Conservation (phyloP, 2,888 invertebrate genomes). For the Odontomyia ornata region DNA sequence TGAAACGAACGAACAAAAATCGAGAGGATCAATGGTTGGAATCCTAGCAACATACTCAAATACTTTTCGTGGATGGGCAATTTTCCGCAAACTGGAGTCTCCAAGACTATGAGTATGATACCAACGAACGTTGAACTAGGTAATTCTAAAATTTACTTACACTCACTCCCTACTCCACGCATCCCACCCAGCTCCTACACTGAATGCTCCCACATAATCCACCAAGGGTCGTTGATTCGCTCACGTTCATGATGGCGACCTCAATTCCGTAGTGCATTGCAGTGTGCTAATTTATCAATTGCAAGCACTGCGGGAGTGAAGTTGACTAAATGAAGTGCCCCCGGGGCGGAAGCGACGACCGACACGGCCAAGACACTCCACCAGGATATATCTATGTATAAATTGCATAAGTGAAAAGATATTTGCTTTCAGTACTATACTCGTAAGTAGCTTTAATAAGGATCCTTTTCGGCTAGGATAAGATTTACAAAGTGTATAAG, state of each 20-base stretch:
- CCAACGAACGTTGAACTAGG: neutral
- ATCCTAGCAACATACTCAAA: neutral
- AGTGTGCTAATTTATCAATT: slow-evolving; percentile 79
- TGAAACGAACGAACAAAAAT: neutral
- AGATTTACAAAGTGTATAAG: no score
- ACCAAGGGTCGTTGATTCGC: neutral
- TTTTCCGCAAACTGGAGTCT: neutral
- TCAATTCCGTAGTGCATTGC: slow-evolving; percentile 99
- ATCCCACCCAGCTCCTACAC: no score
- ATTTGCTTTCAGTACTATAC: slow-evolving; percentile 6
- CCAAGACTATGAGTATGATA: neutral
- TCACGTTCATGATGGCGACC: slow-evolving; percentile 58
- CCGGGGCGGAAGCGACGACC: neutral
- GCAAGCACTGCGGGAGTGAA: slow-evolving; percentile 97
- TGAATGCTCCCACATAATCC: no score
- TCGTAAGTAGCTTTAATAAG: neutral
- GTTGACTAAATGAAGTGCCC: slow-evolving; percentile 65
- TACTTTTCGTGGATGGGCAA: neutral
- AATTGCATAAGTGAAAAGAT: neutral
- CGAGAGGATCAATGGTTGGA: neutral
- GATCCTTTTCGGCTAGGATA: no score
- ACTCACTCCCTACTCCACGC: no score
- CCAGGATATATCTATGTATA: slow-evolving; percentile 20
- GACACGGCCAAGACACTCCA: neutral
- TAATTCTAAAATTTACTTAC: neutral